Evolutionary conservation across 2,888 invertebrate species (phyloP).

Genomic region (Branchinecta sandiegonensis): DNA sequence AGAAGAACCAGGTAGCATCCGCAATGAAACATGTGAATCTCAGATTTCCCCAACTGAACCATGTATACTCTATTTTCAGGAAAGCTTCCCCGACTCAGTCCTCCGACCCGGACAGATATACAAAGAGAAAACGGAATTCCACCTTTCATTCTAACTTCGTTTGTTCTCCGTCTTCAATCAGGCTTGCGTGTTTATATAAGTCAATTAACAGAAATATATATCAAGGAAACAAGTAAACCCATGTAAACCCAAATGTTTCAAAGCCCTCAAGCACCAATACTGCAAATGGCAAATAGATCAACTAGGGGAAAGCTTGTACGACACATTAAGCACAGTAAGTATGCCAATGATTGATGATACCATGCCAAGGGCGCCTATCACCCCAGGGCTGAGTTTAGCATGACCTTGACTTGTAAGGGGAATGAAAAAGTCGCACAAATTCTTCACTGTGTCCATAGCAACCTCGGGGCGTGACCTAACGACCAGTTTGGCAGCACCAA

Average conservation of each 20-base stretch:
- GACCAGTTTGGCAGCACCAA: conserved; percentile 26
- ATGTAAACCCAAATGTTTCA: too few species aligned
- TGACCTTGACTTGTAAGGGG: conserved; percentile 67
- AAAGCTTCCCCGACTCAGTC: conserved; percentile 56
- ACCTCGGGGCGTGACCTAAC: conserved; percentile 45
- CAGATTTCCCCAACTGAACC: too few species aligned
- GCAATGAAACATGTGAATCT: too few species aligned
- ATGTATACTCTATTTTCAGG: conserved; percentile 38
- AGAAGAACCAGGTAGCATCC: too few species aligned
- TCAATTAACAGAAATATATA: too few species aligned
- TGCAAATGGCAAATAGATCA: too few species aligned
- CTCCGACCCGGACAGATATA: conserved; percentile 57
- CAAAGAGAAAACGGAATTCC: conserved; percentile 54
- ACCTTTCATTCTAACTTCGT: conserved; percentile 39
- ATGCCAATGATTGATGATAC: conserved; percentile 67
- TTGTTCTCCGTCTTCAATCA: too few species aligned
- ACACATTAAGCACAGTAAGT: conserved; percentile 56
- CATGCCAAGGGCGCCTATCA: conserved; percentile 60
- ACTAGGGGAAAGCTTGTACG: neutral
- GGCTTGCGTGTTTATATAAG: too few species aligned
- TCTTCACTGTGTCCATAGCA: conserved; percentile 66
- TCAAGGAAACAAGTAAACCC: too few species aligned
- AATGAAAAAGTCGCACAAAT: conserved; percentile 71
- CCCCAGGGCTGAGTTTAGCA: conserved; percentile 57
- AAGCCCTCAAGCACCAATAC: too few species aligned